Evolutionary conservation across 2,888 invertebrate species (phyloP), one percentile per base, ranked within the genome.

Genomic region (Drosophila ustulata): DNA sequence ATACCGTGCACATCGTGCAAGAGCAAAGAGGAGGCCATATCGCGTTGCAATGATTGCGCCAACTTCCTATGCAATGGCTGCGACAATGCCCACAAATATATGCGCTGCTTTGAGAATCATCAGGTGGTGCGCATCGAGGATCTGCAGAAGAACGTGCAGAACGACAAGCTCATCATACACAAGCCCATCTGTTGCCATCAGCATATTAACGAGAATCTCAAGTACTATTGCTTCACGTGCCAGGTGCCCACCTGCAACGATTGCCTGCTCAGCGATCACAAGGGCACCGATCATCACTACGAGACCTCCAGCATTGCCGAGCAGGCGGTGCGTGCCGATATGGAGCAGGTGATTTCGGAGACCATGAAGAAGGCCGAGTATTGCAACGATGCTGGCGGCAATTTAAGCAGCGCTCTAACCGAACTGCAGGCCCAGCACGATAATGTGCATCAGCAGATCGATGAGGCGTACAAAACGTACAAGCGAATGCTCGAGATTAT

Each of bases 91-190:
- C 98, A 99, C 92, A 96, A 97, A 92, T 98, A 96, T 91, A 98
- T 98, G 98, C 95, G 98, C 80, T 98, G 98, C 93, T 99, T 99
- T 92, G 98, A 98, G 92, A 97, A 97, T 89, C 98, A 99, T 92
- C 95, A 96, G 92, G 98, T 98, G 41, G 95, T 98, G 57, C 96
- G 96, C 46, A 95, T 98, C 90, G 98, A 98, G 88, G 97, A 97
- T 81, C 94, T 98, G 91, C 95, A 96, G 87, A 94, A 94, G 84
- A 96, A 96, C 76, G 83, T 88, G 28, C 82, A 96, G 28, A 70
- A 78, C 80, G 95, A 96, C 90, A 96, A 96, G 86, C 82, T 97
- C 76, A 96, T 96, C 57, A 96, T 98, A 78, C 98, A 98, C 90
- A 97, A 97, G 92, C 97, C 98, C 41, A 95, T 98, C 67, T 96